Conservation (phyloP, 2,888 invertebrate genomes). For the Pyrrhosoma nymphula region DNA sequence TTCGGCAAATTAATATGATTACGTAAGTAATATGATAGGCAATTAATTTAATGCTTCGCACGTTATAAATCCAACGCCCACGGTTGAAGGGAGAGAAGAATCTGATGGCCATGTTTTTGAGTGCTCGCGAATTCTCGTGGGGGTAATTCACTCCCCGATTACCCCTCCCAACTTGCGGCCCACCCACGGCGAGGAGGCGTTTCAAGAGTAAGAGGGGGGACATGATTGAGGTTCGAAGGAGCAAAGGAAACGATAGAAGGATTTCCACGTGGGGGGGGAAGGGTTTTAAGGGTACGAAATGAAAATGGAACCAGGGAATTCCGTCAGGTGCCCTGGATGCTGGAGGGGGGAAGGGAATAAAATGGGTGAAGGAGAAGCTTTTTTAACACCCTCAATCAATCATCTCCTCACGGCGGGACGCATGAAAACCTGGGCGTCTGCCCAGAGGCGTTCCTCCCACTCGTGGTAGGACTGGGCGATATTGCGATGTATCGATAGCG, state of each 20-base stretch:
- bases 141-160: not conserved
- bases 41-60: not conserved
- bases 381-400: slow-evolving; percentile 54
- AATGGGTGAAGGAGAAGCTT: not conserved
- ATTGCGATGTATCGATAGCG: too few relatives aligned
- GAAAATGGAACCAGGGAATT: slow-evolving; percentile 53
- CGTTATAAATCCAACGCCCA: not conserved
- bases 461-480: not conserved
- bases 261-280: not conserved
- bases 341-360: too few relatives aligned
- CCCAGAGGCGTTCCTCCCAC: not conserved
- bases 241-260: not conserved
- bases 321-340: slow-evolving; percentile 45
- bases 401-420: slow-evolving; percentile 14
- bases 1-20: too few relatives aligned
- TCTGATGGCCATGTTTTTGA: not conserved
- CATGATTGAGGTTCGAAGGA: too few relatives aligned
- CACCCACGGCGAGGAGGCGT: too few relatives aligned
- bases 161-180: not conserved
- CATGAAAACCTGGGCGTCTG: slow-evolving; percentile 17
- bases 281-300: not conserved
- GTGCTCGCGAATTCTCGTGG: not conserved
- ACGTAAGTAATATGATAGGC: not conserved
- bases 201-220: too few relatives aligned
- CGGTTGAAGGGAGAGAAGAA: not conserved